A percentile compares a stretch with the other conserved stretches of the same genome.
Conservation (phyloP, 1,140 invertebrate genomes). For the Mya arenaria region DNA sequence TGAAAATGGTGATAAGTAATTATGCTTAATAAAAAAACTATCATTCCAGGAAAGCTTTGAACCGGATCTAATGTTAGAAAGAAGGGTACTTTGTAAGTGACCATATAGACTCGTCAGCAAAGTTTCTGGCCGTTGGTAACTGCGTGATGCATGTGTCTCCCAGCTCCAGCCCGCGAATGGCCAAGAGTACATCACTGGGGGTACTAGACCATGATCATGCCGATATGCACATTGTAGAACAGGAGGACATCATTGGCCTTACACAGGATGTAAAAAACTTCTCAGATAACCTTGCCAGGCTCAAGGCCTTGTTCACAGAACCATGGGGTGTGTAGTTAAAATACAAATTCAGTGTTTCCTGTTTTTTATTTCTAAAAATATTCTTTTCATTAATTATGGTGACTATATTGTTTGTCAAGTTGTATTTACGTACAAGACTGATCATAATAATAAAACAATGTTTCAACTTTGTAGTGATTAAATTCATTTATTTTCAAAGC, state of each 20-base stretch:
- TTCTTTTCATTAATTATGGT: no score
- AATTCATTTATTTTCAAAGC: no score
- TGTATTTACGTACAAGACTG: no score
- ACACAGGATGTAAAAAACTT: slow-evolving; percentile 83
- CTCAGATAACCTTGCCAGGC: slow-evolving; percentile 82
- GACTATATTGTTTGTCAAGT: no score
- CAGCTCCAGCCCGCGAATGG: slow-evolving; percentile 51
- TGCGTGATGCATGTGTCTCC: slow-evolving; percentile 38
- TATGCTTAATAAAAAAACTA: neutral
- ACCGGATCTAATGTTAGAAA: neutral
- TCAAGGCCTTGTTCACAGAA: slow-evolving; percentile 81
- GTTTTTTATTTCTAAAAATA: no score
- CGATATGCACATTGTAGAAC: slow-evolving; percentile 77
- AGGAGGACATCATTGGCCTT: slow-evolving; percentile 83
- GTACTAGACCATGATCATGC: slow-evolving; percentile 42
- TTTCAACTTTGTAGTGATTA: no score
- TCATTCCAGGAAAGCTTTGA: neutral
- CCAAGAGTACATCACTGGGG: slow-evolving; percentile 40
- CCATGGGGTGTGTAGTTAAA: slow-evolving; percentile 77
- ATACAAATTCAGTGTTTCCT: no score
- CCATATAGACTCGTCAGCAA: neutral
- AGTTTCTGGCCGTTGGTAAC: neutral
- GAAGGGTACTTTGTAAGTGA: neutral
- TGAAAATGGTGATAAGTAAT: neutral
- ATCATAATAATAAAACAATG: no score